These are phyloP conservation scores for Hemichromis elongatus DNA, from an alignment of 2,113 vertebrate species.

Conservation along the genomic window DNA sequence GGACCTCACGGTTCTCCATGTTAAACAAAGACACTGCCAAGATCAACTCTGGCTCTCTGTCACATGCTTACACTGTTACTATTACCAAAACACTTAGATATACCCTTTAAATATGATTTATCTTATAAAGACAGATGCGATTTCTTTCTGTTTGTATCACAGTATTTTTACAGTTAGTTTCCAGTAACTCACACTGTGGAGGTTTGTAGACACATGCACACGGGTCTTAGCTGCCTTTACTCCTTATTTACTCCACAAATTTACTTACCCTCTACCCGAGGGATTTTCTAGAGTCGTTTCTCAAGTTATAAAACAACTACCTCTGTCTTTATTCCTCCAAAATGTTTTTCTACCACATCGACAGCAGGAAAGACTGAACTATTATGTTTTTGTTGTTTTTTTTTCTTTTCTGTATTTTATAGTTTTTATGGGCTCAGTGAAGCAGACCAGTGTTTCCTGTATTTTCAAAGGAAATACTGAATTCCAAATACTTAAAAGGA, in stretches of 20 bases:
- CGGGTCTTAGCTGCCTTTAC: not conserved
- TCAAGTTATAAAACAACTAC: slow-evolving; percentile 8
- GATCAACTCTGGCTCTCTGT: slow-evolving; percentile 10
- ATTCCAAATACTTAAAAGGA: slow-evolving; percentile 50
- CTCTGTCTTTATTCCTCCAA: not conserved
- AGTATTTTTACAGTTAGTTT: slow-evolving; percentile 9
- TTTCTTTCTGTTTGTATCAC: not conserved
- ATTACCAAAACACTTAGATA: slow-evolving; percentile 5
- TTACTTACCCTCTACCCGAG: not conserved
- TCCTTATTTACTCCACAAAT: slow-evolving; percentile 17
- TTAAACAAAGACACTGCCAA: slow-evolving; percentile 43
- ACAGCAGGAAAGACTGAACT: not conserved
- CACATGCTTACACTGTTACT: slow-evolving; percentile 14
- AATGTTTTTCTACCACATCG: slow-evolving; percentile 2
- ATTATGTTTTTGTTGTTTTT: slow-evolving; percentile 3
- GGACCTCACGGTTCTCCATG: slow-evolving; percentile 1
- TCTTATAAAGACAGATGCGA: not conserved
- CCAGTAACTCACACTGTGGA: not conserved
- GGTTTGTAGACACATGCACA: not conserved
- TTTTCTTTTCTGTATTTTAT: not conserved
- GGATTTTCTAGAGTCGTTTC: not conserved
- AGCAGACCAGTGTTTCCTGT: slow-evolving; percentile 36
- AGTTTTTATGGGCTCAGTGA: slow-evolving; percentile 39
- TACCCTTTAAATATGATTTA: slow-evolving; percentile 3
- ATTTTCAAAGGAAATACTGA: slow-evolving; percentile 56